A percentile compares a stretch with the other conserved stretches of the same genome.
Conservation (phyloP, 2,797 vertebrate genomes). For the Euthynnus affinis region DNA sequence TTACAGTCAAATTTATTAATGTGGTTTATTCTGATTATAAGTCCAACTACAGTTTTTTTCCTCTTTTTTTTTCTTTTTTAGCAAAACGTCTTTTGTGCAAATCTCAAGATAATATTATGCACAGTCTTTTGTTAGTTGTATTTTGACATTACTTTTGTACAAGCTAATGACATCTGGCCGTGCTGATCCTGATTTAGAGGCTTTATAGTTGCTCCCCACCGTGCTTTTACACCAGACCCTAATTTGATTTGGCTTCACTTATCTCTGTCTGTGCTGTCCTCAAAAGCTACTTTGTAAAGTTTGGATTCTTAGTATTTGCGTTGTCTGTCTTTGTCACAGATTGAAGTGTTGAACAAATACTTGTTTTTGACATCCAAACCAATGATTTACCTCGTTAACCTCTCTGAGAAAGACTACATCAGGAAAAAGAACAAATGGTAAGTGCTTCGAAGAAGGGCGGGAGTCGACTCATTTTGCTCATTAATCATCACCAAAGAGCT, state of each 20-base stretch:
- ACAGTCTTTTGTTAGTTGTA: slow-evolving; percentile 63
- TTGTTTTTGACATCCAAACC: slow-evolving; percentile 98
- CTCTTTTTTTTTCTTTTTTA: slow-evolving; percentile 26
- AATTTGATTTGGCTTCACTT: slow-evolving; percentile 77
- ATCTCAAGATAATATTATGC: slow-evolving; percentile 70
- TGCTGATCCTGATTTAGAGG: slow-evolving; percentile 79
- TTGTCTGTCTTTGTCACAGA: slow-evolving; percentile 82
- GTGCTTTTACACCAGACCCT: slow-evolving; percentile 72
- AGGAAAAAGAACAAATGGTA: slow-evolving; percentile 99
- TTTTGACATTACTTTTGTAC: slow-evolving; percentile 74
- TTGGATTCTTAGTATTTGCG: slow-evolving; percentile 63
- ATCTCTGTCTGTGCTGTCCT: slow-evolving; percentile 68
- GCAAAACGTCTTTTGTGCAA: slow-evolving; percentile 73
- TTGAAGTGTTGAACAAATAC: slow-evolving; percentile 98
- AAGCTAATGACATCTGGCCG: slow-evolving; percentile 83
- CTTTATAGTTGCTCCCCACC: slow-evolving; percentile 76
- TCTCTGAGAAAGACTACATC: slow-evolving; percentile 98
- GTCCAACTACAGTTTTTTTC: slow-evolving; percentile 61
- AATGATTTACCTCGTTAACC: slow-evolving; percentile 98
- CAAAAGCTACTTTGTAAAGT: slow-evolving; percentile 73
- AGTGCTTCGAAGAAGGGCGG: slow-evolving; percentile 76
- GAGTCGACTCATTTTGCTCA: slow-evolving; percentile 32
- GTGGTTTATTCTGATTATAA: slow-evolving; percentile 73
- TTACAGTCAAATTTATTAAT: slow-evolving; percentile 75
- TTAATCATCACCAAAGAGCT: slow-evolving; percentile 56